Evolutionary conservation across 2,797 vertebrate species (phyloP).

Genomic region (Sylvia borin): DNA sequence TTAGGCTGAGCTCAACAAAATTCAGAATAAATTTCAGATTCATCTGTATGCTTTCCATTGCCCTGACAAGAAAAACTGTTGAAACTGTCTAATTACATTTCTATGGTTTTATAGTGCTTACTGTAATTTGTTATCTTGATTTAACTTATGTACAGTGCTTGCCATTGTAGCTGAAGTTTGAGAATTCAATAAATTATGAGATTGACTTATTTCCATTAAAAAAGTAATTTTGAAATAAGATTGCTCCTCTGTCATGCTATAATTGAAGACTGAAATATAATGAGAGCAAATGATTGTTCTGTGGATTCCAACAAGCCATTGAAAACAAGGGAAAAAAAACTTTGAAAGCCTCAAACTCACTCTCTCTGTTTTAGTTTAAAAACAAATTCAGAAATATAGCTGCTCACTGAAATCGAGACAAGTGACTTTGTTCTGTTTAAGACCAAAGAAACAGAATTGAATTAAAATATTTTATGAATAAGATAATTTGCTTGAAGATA

Average conservation of each 20-base stretch:
- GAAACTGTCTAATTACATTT: neutral
- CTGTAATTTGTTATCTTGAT: conserved; percentile 1
- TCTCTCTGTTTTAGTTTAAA: neutral
- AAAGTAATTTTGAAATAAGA: conserved; percentile 42
- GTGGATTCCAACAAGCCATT: neutral
- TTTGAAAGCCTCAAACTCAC: neutral
- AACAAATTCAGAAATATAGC: neutral
- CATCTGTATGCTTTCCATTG: neutral
- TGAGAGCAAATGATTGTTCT: neutral
- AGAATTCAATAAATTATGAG: conserved; percentile 54
- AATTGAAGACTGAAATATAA: conserved; percentile 20
- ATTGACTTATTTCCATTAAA: conserved; percentile 54
- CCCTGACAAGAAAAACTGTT: neutral
- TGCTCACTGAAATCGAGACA: neutral
- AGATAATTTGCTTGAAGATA: neutral
- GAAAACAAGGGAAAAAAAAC: neutral
- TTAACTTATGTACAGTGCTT: neutral
- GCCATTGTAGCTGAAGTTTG: neutral
- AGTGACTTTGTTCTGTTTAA: neutral
- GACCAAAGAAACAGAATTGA: neutral
- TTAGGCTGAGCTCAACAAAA: neutral
- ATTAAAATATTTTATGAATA: neutral
- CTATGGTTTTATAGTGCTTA: neutral
- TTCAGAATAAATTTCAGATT: neutral
- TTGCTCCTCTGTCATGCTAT: neutral